Percentiles rank a stretch among this genome's conserved stretches.
Conservation (phyloP, 1,140 invertebrate genomes). For the Antheraea pernyi region DNA sequence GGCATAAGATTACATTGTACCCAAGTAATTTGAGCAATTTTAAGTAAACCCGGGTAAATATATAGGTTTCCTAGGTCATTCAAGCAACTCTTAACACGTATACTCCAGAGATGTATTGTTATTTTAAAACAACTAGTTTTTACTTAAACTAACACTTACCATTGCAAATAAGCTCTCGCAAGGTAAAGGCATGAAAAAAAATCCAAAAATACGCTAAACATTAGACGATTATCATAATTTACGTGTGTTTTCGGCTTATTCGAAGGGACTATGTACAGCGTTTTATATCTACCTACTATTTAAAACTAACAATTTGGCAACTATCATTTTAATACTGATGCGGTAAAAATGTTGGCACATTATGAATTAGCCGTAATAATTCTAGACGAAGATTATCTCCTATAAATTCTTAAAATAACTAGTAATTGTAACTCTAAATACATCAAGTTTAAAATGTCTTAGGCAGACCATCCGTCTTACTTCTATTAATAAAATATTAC, state of each 20-base stretch:
- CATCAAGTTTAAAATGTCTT: slow-evolving; percentile 76
- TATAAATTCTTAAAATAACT: slow-evolving; percentile 67
- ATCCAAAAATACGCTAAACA: slow-evolving; percentile 48
- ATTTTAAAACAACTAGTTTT: no score
- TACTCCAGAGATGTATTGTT: no score
- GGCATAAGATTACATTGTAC: no score
- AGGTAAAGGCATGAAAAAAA: slow-evolving; percentile 77
- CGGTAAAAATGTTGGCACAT: slow-evolving; percentile 79
- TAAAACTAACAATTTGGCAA: slow-evolving; percentile 65
- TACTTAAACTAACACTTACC: slow-evolving; percentile 60
- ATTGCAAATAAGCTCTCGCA: slow-evolving; percentile 68
- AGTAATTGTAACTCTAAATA: slow-evolving; percentile 67
- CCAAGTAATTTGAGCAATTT: no score
- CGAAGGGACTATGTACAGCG: slow-evolving; percentile 64
- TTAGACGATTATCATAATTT: slow-evolving; percentile 33
- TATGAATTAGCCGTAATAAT: slow-evolving; percentile 54
- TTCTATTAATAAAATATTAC: slow-evolving; percentile 45
- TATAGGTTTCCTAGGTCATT: no score
- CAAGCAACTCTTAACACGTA: no score
- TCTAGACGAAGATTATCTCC: slow-evolving; percentile 65
- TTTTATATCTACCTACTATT: slow-evolving; percentile 50
- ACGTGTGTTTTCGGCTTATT: background rate
- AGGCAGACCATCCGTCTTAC: slow-evolving; percentile 57
- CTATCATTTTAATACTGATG: slow-evolving; percentile 78
- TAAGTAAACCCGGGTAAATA: no score